Evolutionary conservation across 2,888 invertebrate species (phyloP).

Genomic region (Acrobasis repandana): DNA sequence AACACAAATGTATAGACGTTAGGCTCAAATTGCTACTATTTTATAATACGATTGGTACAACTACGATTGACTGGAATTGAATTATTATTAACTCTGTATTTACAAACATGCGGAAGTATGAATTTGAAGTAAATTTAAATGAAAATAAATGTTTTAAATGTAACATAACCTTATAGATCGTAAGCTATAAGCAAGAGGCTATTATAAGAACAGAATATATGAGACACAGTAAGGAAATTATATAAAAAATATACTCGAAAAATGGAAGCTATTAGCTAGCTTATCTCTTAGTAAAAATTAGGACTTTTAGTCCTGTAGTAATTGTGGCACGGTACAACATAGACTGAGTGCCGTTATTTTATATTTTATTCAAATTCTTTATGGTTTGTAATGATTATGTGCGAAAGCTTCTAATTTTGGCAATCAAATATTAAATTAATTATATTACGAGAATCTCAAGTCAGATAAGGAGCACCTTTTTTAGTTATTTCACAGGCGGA

Average conservation of each 20-base stretch:
- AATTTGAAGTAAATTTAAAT: not conserved
- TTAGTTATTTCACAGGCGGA: too few species aligned
- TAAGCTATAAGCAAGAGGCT: constrained; percentile 50
- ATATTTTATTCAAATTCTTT: too few species aligned
- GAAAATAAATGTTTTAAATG: constrained; percentile 16
- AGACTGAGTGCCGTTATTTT: too few species aligned
- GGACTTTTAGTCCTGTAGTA: too few species aligned
- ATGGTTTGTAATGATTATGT: too few species aligned
- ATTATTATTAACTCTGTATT: not conserved
- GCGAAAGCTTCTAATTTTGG: too few species aligned
- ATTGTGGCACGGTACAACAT: too few species aligned
- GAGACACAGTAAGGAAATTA: not conserved
- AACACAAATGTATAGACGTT: not conserved
- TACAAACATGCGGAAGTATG: not conserved
- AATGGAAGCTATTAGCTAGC: not conserved
- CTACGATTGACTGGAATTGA: not conserved
- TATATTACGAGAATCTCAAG: not conserved
- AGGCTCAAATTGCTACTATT: not conserved
- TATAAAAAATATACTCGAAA: not conserved
- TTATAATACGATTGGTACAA: not conserved
- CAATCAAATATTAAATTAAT: too few species aligned
- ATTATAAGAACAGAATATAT: constrained; percentile 26
- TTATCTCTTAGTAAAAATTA: not conserved
- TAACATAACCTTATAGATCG: constrained; percentile 24
- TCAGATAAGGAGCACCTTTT: not conserved